Evolutionary conservation across 1,140 invertebrate species (phyloP), one percentile per base, ranked within the genome.

Genomic region (Zaprionus capensis): DNA sequence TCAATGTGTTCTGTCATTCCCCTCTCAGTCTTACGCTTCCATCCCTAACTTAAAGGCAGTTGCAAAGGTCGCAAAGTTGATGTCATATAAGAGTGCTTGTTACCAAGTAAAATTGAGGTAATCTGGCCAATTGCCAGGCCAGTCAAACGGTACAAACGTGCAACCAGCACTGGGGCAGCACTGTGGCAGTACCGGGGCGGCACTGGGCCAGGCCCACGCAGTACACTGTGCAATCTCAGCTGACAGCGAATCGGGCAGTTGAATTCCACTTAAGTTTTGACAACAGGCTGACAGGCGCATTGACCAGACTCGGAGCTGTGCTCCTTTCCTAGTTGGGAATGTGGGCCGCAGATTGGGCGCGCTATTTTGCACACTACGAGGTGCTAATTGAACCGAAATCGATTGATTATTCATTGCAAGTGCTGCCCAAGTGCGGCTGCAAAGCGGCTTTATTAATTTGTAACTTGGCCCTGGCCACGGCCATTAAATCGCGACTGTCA

Each of bases 401-500:
- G 79, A 90, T 90, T 90, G 85, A 90, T 90, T 90, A 90, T 90
- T 90, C 85, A 90, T 83, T 82, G 79, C 71, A 57, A 61, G 46
- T 38, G 63, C 51, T 55, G 70, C 49, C 64, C 57, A 74, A 74
- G 24, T 17, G 53, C 53, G 14, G 26, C 12, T 56, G 64, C 15
- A 17, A 44, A 17, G 41, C 41, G 41, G 41, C 71, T 76, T 72
- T 69, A 74, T 85, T 84, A 84, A 85, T 82, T 80, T 82, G 78
- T 85, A 82, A 82, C 71, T 82, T 67, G 79, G 78, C 74, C 74
- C 88, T 84, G 78, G 68, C 81, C 77, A 57, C 80, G 76, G 84
- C 88, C 88, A 91, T 91, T 91, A 91, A 91, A 91, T 91, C 88
- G 88, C 88, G 88, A 91, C 88, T 91, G 88, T 91, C 88, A 91